These are phyloP conservation scores for Holacanthus passer DNA, from an alignment of 2,113 vertebrate genomes.

Conservation along the genomic window DNA sequence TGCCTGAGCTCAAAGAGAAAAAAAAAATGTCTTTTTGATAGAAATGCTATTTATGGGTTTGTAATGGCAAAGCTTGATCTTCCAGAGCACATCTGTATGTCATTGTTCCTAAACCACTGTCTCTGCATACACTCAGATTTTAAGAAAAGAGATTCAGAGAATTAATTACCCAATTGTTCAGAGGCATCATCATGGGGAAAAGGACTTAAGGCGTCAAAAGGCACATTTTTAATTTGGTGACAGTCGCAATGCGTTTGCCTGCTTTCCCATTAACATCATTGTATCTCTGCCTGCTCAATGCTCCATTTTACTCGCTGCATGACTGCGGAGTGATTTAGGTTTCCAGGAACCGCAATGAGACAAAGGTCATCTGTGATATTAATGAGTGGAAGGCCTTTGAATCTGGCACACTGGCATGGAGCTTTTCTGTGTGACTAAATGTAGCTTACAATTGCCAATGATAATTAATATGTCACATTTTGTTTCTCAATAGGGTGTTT, in stretches of 20 bases:
- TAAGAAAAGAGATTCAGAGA: conserved; percentile 58
- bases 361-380: conserved; percentile 64
- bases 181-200: conserved; percentile 51
- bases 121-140: conserved; percentile 56
- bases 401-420: conserved; percentile 51
- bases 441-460: conserved; percentile 44
- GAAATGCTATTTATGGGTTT: conserved; percentile 63
- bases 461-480: conserved; percentile 66
- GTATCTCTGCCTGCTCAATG: conserved; percentile 33
- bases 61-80: conserved; percentile 47
- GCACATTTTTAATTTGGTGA: conserved; percentile 48
- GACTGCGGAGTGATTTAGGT: conserved; percentile 39
- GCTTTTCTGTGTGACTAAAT: conserved; percentile 56
- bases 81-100: conserved; percentile 67
- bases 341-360: conserved; percentile 58
- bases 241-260: conserved; percentile 47
- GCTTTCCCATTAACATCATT: conserved; percentile 40
- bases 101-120: conserved; percentile 68
- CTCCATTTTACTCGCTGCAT: conserved; percentile 38
- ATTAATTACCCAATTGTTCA: conserved; percentile 65
- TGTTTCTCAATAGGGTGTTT: conserved; percentile 50
- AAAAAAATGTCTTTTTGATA: conserved; percentile 49
- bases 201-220: conserved; percentile 52
- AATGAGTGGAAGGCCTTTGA: conserved; percentile 66
- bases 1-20: conserved; percentile 40